A percentile compares a stretch with the other conserved stretches of the same genome.
Evolutionary conservation across 2,113 vertebrate genomes (phyloP).

Genomic region (Petroica traversi): DNA sequence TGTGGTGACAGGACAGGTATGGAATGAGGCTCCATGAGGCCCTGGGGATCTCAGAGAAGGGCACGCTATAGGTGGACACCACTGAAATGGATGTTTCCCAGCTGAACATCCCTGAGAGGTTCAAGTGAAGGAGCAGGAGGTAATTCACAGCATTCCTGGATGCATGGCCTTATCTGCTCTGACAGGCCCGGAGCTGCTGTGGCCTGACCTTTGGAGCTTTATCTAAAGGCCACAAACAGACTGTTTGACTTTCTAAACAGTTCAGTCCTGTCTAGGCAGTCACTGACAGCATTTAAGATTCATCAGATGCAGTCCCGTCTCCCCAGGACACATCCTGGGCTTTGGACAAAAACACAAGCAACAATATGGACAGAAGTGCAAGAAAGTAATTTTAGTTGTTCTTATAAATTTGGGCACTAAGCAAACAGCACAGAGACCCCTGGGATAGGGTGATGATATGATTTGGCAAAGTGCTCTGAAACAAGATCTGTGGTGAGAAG

Average conservation of each 20-base stretch:
- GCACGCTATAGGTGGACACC: background rate
- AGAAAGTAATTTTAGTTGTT: background rate
- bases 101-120: background rate
- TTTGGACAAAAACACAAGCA: conserved; percentile 21
- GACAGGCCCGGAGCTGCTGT: conserved; percentile 26
- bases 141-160: conserved; percentile 29
- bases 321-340: background rate
- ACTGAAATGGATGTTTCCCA: background rate
- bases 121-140: background rate
- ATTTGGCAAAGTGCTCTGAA: background rate
- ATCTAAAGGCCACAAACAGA: conserved; percentile 64
- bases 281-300: conserved; percentile 32
- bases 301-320: background rate
- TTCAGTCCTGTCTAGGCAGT: conserved; percentile 13
- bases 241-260: conserved; percentile 63
- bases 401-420: background rate
- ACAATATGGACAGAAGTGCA: background rate
- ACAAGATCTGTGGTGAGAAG: background rate
- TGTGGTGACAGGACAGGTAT: background rate
- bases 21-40: background rate
- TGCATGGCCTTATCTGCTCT: conserved; percentile 52
- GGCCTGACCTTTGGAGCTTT: conserved; percentile 64
- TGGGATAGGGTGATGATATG: accelerated
- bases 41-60: background rate
- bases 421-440: background rate